Evolutionary conservation across 2,113 vertebrate genomes (phyloP), one percentile per base, ranked within the genome.

Genomic region (Cryptotis parvus): DNA sequence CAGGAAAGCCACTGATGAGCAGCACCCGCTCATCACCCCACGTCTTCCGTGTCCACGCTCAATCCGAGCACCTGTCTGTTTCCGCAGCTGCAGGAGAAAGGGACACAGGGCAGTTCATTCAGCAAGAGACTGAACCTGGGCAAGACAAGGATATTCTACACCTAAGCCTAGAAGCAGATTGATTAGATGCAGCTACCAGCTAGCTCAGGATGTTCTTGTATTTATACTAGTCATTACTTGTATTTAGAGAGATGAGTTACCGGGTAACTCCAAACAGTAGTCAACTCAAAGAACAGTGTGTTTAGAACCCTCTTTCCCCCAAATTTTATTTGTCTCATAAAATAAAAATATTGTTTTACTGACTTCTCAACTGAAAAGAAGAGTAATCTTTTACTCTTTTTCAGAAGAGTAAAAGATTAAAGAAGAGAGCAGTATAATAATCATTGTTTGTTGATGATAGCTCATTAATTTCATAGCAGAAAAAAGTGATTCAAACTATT

Each of bases 1-100:
- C 94, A 1, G 98, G 97, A 12, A 98, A 98, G 29, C 99, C 99
- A 11, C 97, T 97, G 92, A 99, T 98, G 26, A 98, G 97, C 93
- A 99, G 97, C 82, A 95, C 94, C 0, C 97, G 90, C 58, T 97
- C 97, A 0, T 94, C 84, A 0, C 81, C 95, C 95, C 52, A 96
- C 92, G 0, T 98, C 98, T n/a, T 96, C 97, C 0, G 66, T 65
- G 84, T 97, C 96, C 81, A 98, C 77, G 0, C n/a, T 97, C 96
- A 16, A 99, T 98, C 5, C 91, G 97, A 12, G 99, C 98, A 0
- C 98, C 98, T 0, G 98, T 98, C 88, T 98, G 98, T 58, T 97
- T 98, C 66, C 87, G 94, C 58, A 99, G 97, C 99, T 99, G 96
- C 3, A 20, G 86, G 86, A 89, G 70, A 82, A 29, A 89, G 89